Base-by-base conservation (phyloP, 2,113 vertebrate genomes). In the Etheostoma spectabile region DNA sequence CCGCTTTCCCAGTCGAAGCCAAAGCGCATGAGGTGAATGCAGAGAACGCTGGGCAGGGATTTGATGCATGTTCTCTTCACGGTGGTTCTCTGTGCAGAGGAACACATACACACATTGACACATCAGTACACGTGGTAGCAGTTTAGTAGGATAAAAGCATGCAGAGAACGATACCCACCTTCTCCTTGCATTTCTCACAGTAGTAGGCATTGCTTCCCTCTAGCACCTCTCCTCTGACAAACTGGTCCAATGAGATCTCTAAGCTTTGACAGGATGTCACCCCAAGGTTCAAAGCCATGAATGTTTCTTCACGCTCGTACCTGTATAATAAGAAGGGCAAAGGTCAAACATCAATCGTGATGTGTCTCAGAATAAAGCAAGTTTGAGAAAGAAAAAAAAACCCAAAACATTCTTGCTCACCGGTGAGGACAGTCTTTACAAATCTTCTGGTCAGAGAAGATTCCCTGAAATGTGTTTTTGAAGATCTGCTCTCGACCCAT, bases 1-100 rank as follows among this genome's bases (percentile, higher is more conserved):
- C 97, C 99, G 0, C 98, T 99, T 79, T 99, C 99, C 98, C 99
- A 99, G 82, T 99, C 98, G 75, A 99, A 99, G 83, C 99, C 98
- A 65, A 99, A 99, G 70, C 99, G 97, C 99, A 99, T 99, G 51
- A 99, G 95, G 88, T 99, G 99, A 85, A 99, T 99, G 60, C 99
- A 98, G 88, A 99, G 93, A 56, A 99, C 96, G 24, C 95, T 97
- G 46, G 99, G 99, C 16, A 99, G 93, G 49, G 97, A 97, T 84
- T 99, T 99, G 87, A 99, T 99, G 68, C 98, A 99, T 0, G 98
- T 99, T 53, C 98, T 96, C 88, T 99, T 99, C 90, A 99, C 98
- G 51, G 98, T 99, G 82, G 97, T 99, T 91, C 98, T 97, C 98
- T 99, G 94, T 52, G 52, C 4, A 61, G 21, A 61, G 14, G 33